Percentiles rank a stretch among this genome's conserved stretches.
Evolutionary conservation across 2,888 invertebrate genomes (phyloP).

Genomic region (Carterocephalus palaemon): DNA sequence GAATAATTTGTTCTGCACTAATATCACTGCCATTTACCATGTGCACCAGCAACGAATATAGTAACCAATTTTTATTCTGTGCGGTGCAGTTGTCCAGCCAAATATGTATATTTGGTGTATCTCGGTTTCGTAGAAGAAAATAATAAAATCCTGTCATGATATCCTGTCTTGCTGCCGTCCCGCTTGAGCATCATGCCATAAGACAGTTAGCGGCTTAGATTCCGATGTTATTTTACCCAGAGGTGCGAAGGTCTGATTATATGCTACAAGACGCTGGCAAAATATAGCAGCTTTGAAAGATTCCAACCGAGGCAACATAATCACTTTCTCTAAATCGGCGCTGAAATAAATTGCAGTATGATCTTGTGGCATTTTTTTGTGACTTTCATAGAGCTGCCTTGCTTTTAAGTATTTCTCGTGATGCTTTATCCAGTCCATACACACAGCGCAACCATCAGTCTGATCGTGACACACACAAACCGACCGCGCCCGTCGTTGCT

Average conservation of each 20-base stretch:
- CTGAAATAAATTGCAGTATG: constrained; percentile 22
- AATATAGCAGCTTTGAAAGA: constrained; percentile 30
- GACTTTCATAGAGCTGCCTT: no score
- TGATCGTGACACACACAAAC: no score
- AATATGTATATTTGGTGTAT: constrained; percentile 24
- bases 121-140: constrained; percentile 28
- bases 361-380: no score
- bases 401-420: not conserved
- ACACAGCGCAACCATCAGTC: not conserved
- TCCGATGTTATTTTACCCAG: constrained; percentile 24
- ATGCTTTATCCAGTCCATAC: not conserved
- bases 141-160: constrained; percentile 27
- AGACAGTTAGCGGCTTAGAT: constrained; percentile 23
- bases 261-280: constrained; percentile 28
- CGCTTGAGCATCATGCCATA: constrained; percentile 28
- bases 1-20: constrained; percentile 26
- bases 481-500: no score
- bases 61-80: constrained; percentile 35
- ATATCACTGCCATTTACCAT: constrained; percentile 31
- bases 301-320: constrained; percentile 32
- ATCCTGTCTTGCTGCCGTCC: constrained; percentile 28
- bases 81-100: constrained; percentile 34
- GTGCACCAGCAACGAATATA: constrained; percentile 30
- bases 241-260: constrained; percentile 32
- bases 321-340: constrained; percentile 30